phyloP scores from a whole-genome alignment of 2,797 vertebrate genomes.

The Rhinichthys osculus region DNA sequence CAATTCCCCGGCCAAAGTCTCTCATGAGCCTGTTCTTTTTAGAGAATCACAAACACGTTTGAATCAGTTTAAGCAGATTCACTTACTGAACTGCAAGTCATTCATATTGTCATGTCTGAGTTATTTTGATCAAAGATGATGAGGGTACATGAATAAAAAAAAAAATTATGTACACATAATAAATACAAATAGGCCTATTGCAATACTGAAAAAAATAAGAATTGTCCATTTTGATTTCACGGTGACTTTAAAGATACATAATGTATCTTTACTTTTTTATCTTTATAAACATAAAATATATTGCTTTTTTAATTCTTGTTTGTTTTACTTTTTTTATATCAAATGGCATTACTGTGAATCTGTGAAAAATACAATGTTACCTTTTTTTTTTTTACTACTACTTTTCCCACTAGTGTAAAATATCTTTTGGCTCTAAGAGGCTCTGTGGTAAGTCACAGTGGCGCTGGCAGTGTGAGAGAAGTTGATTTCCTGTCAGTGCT shows the following conservation, averaged over 20 bases:
- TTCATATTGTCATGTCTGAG: no score
- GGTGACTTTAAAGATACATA: background rate
- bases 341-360: background rate
- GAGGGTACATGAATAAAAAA: no score
- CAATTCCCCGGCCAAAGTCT: background rate
- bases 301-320: background rate
- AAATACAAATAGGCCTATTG: background rate
- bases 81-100: background rate
- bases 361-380: no score
- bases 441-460: conserved; percentile 22
- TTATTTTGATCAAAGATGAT: no score
- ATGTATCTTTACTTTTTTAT: background rate
- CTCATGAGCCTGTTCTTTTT: background rate
- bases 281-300: background rate
- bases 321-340: background rate
- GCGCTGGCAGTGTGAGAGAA: conserved; percentile 28
- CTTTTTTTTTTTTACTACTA: no score
- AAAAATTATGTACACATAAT: no score
- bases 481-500: conserved; percentile 46
- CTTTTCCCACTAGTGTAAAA: background rate
- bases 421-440: conserved; percentile 27
- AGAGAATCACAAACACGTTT: background rate
- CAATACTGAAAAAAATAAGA: background rate
- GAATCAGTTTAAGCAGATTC: background rate
- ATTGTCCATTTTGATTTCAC: background rate